These are phyloP conservation scores for Notothenia rossii DNA, from an alignment of 2,113 vertebrate species.

Conservation along the genomic window DNA sequence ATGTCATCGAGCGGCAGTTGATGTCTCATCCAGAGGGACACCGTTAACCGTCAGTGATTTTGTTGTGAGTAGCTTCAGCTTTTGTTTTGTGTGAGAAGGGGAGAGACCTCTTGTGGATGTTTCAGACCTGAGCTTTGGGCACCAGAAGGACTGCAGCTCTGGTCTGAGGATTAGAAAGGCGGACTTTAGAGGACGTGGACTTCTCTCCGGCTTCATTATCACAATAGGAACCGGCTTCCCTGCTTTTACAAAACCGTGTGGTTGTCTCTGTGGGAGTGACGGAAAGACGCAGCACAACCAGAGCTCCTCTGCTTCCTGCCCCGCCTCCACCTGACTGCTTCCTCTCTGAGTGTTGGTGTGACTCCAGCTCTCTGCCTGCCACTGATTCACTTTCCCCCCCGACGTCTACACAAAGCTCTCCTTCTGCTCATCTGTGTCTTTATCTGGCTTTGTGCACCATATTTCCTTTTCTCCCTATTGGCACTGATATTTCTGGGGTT, in stretches of 20 bases:
- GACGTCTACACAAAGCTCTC: conserved; percentile 21
- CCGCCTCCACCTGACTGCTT: too few species aligned
- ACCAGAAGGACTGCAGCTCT: neutral
- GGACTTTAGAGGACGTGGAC: conserved; percentile 2
- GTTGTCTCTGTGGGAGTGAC: conserved; percentile 1
- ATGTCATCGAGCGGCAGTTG: neutral
- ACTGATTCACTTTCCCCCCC: conserved; percentile 12
- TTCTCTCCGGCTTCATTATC: conserved; percentile 30
- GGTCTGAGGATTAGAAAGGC: conserved; percentile 19
- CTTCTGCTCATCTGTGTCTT: neutral
- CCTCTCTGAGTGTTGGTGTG: too few species aligned
- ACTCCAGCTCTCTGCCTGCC: too few species aligned
- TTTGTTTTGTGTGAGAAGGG: conserved; percentile 7
- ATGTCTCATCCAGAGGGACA: conserved; percentile 1
- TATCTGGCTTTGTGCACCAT: neutral
- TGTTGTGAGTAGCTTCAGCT: conserved; percentile 6
- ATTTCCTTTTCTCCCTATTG: conserved; percentile 6
- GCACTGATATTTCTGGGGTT: conserved; percentile 26
- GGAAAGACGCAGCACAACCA: conserved; percentile 39
- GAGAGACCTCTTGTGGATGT: neutral
- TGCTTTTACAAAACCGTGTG: neutral
- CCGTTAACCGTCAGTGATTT: neutral
- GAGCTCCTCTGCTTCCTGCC: neutral
- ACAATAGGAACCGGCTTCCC: conserved; percentile 1
- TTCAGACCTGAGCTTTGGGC: neutral